Evolutionary conservation across 2,888 invertebrate genomes (phyloP), one percentile per base, ranked within the genome.

Genomic region (Argynnis bischoffii): DNA sequence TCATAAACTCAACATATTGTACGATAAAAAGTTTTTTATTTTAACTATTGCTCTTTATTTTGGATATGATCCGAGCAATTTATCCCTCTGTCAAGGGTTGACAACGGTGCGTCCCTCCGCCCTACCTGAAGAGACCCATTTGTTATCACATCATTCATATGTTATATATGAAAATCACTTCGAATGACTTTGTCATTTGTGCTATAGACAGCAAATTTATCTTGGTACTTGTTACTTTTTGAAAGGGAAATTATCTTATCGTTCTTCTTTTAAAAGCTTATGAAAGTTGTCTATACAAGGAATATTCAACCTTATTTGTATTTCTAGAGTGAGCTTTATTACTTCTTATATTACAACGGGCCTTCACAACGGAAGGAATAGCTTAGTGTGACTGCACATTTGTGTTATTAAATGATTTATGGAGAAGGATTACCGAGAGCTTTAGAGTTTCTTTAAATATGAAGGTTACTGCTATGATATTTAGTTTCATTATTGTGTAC

Each of bases 351-450:
- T 2, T 21, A 50, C 11, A 47, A 41, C 60, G 21, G 60, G 71
- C 68, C 68, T 73, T 75, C 72, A 75, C 72, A 75, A 85, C 90
- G 92, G 91, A 92, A 92, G 91, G 88, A 89, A 87, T 81, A 86
- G 89, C 90, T 89, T 87, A 87, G 89, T 88, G 91, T 89, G 90
- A 89, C 89, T 90, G 84, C 88, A 87, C 89, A 87, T 90, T 92
- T 89, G 89, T 90, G 92, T 91, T 92, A 92, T 92, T 91, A 92
- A 91, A 92, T 92, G 92, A 92, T 92, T 92, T 91, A 92, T 92
- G 89, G 86, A 85, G 82, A 84, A 86, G 90, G 89, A 92, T 92
- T 89, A 89, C 86, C 68, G 79, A 76, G 79, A 80, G 76, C 72
- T 78, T 73, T 74, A 13, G 73, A 72, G 74, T 76, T 81, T 75